These are phyloP conservation scores for Belgica antarctica DNA, from an alignment of 2,888 invertebrate genomes.

Conservation along the genomic window DNA sequence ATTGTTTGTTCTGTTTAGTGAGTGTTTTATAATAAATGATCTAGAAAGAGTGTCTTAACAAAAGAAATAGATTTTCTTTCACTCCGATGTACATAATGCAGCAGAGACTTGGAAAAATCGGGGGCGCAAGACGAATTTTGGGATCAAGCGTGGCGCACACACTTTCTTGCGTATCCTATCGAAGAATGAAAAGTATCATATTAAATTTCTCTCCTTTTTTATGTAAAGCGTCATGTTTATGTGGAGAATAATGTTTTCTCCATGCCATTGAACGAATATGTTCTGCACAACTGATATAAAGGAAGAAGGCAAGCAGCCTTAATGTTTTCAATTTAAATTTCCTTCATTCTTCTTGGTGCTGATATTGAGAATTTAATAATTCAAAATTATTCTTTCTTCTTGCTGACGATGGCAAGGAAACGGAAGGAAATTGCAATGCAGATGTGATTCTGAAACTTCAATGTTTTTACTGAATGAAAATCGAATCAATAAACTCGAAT, in stretches of 20 bases:
- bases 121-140: too few relatives aligned
- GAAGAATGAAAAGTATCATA: conserved; percentile 21
- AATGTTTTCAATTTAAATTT: conserved; percentile 23
- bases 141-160: conserved; percentile 11
- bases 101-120: background rate
- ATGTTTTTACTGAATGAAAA: too few relatives aligned
- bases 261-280: conserved; percentile 19
- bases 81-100: background rate
- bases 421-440: too few relatives aligned
- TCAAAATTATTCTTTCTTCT: background rate
- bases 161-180: background rate
- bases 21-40: conserved; percentile 38
- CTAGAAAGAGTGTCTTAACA: conserved; percentile 10
- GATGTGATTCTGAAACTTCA: too few relatives aligned
- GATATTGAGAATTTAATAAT: conserved; percentile 24
- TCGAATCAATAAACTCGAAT: too few relatives aligned
- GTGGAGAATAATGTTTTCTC: conserved; percentile 13
- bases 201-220: conserved; percentile 14
- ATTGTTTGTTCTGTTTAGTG: conserved; percentile 30
- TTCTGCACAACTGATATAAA: too few relatives aligned
- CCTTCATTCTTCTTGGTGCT: background rate
- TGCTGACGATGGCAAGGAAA: background rate
- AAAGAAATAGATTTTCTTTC: conserved; percentile 6
- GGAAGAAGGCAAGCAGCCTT: background rate
- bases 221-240: conserved; percentile 12